Conservation (phyloP, 2,113 vertebrate species). For the Nothocercus julius region DNA sequence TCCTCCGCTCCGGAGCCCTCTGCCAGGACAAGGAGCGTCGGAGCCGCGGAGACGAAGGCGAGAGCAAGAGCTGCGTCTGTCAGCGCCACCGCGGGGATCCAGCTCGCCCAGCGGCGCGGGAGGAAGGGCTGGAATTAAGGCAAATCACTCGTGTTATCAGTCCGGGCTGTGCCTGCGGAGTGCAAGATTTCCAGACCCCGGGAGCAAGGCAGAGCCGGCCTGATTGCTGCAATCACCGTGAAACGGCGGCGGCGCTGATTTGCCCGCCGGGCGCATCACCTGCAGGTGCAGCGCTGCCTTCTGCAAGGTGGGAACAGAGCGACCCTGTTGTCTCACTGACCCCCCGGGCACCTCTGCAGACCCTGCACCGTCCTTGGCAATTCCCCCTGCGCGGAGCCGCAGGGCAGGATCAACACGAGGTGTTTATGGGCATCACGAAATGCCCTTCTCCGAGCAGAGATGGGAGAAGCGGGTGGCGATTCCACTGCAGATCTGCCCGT, state of each 20-base stretch:
- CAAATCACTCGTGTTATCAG: slow-evolving; percentile 19
- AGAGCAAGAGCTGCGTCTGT: too few relatives aligned
- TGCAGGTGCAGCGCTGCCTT: neutral
- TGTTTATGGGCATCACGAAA: neutral
- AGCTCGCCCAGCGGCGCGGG: neutral
- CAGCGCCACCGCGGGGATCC: neutral
- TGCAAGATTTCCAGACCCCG: neutral
- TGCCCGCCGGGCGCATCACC: neutral
- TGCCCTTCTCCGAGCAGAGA: neutral
- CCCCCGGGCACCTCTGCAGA: neutral
- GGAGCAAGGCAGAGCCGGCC: neutral
- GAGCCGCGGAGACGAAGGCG: too few relatives aligned
- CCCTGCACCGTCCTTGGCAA: too few relatives aligned
- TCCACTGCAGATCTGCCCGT: neutral
- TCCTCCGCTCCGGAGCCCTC: too few relatives aligned
- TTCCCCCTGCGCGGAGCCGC: too few relatives aligned
- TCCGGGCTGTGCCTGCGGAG: neutral
- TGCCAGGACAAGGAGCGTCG: too few relatives aligned
- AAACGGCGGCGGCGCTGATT: neutral
- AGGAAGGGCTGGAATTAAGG: slow-evolving; percentile 24
- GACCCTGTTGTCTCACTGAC: neutral
- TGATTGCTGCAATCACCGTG: slow-evolving; percentile 64
- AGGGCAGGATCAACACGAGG: too few relatives aligned
- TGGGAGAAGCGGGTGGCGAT: neutral
- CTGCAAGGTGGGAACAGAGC: neutral